Conservation (phyloP, 2,113 vertebrate genomes). For the Stegostoma tigrinum region DNA sequence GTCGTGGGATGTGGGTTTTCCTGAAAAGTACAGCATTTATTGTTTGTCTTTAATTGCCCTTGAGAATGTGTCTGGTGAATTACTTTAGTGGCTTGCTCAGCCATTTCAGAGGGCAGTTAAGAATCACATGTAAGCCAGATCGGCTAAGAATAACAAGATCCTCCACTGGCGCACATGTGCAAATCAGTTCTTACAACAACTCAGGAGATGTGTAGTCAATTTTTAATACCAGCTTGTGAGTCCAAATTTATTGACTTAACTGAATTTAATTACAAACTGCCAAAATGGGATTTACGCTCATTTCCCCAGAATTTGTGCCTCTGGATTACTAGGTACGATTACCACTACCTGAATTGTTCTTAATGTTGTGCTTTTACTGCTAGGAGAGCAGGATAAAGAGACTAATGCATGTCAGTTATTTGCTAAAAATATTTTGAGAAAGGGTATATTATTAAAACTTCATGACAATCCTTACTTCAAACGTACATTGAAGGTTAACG, state of each 20-base stretch:
- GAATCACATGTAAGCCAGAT: background rate
- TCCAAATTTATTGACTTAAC: background rate
- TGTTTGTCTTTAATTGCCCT: background rate
- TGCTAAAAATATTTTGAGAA: background rate
- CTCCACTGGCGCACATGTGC: background rate
- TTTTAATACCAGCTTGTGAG: background rate
- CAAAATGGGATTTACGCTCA: background rate
- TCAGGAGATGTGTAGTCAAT: background rate
- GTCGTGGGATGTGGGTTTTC: too few relatives aligned
- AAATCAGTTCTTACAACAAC: background rate
- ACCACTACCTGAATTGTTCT: background rate
- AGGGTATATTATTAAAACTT: background rate
- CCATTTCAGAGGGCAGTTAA: background rate
- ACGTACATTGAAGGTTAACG: background rate
- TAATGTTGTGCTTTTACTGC: background rate
- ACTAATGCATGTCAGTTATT: background rate
- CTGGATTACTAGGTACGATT: background rate
- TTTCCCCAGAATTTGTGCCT: background rate
- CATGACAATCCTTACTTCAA: background rate
- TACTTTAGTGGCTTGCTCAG: background rate
- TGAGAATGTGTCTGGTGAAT: background rate
- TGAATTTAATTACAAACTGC: background rate
- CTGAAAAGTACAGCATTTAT: background rate
- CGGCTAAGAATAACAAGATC: background rate
- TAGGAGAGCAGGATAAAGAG: background rate